phyloP scores from a whole-genome alignment of 2,888 invertebrate species.

The Torymus auratus region DNA sequence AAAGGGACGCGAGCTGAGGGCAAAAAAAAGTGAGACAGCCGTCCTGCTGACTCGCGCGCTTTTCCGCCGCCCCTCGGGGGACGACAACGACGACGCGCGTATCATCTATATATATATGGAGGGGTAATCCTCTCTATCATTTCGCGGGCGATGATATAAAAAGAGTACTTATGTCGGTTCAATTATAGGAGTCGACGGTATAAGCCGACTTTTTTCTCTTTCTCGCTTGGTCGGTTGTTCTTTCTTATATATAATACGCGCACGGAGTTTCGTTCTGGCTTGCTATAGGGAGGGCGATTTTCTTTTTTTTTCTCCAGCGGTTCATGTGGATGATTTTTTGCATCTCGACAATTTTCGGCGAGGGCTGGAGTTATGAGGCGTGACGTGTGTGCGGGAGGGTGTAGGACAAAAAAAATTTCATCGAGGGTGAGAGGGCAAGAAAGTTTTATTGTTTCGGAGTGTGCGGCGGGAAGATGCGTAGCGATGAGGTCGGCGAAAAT shows the following conservation, averaged over 20 bases:
- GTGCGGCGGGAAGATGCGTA: too few relatives aligned
- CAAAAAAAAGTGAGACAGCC: background rate
- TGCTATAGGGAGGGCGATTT: background rate
- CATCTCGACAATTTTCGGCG: conserved; percentile 4
- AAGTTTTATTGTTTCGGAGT: too few relatives aligned
- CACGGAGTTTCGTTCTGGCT: background rate
- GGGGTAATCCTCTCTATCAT: conserved; percentile 73
- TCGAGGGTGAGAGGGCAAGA: too few relatives aligned
- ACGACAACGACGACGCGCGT: too few relatives aligned
- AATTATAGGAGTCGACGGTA: conserved; percentile 63
- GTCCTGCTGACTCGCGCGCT: conserved; percentile 50
- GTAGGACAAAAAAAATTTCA: conserved; percentile 6
- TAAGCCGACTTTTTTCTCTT: conserved; percentile 21
- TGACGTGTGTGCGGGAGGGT: background rate
- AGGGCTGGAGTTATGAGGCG: conserved; percentile 4
- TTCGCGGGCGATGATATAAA: conserved; percentile 70
- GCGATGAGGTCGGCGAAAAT: too few relatives aligned
- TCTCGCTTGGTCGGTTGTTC: background rate
- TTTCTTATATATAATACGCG: background rate
- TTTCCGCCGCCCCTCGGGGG: background rate
- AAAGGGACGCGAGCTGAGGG: background rate
- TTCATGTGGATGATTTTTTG: background rate
- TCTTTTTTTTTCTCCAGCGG: background rate
- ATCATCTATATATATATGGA: conserved; percentile 3
- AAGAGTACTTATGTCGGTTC: conserved; percentile 71